phyloP scores from a whole-genome alignment of 1,140 invertebrate species.

The Bombus picipes region DNA sequence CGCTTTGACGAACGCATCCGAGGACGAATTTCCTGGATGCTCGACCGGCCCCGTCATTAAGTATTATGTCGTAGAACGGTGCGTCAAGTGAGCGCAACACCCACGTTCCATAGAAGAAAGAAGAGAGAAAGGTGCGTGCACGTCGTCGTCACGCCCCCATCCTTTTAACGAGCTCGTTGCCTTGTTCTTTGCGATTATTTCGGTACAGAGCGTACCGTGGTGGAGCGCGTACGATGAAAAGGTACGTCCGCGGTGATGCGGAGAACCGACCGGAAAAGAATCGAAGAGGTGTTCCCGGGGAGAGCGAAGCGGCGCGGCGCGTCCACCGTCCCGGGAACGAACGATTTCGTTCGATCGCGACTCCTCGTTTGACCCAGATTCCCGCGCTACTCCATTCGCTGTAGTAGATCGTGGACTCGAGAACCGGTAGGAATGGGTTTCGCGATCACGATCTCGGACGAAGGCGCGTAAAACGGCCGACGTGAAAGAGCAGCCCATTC shows the following conservation, averaged over 20 bases:
- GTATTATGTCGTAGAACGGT: constrained; percentile 72
- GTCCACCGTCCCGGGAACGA: background rate
- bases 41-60: constrained; percentile 76
- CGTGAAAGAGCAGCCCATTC: constrained; percentile 10
- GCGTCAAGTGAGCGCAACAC: constrained; percentile 56
- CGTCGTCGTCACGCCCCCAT: constrained; percentile 78
- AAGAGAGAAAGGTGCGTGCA: constrained; percentile 59
- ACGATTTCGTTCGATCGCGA: constrained; percentile 9
- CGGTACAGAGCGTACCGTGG: background rate
- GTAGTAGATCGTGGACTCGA: background rate
- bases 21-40: constrained; percentile 62
- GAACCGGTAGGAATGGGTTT: background rate
- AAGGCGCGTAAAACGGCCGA: background rate
- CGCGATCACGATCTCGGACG: background rate
- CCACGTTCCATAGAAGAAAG: constrained; percentile 42
- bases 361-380: constrained; percentile 23
- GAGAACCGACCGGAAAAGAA: constrained; percentile 56
- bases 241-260: background rate
- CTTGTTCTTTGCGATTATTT: constrained; percentile 53
- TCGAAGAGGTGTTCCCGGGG: constrained; percentile 14
- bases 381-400: background rate
- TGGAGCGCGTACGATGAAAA: constrained; percentile 36
- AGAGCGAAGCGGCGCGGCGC: too few species aligned
- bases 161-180: constrained; percentile 63
- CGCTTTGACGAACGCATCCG: constrained; percentile 69